Conservation (phyloP, 2,797 vertebrate genomes). For the Rhynchonycteris naso region DNA sequence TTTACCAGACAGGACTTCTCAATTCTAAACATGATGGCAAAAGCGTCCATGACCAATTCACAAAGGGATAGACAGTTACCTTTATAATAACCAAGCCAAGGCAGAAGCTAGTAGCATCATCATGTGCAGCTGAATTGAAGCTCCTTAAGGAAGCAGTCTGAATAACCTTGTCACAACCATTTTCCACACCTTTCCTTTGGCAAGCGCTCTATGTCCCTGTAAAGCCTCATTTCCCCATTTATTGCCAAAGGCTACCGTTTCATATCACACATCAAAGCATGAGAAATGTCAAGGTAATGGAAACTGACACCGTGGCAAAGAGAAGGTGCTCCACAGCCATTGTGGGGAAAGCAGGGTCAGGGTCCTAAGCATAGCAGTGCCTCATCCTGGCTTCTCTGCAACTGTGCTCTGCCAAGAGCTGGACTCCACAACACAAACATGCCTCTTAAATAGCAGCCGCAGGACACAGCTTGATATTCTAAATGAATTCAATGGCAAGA, state of each 20-base stretch:
- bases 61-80: not conserved
- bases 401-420: not conserved
- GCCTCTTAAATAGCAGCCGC: not conserved
- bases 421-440: not conserved
- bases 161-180: constrained; percentile 77
- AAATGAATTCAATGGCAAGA: not conserved
- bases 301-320: constrained; percentile 62
- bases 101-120: not conserved
- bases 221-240: constrained; percentile 75
- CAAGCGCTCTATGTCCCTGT: not conserved
- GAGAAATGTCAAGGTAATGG: constrained; percentile 78
- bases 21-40: not conserved
- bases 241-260: constrained; percentile 74
- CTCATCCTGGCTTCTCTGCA: accelerated
- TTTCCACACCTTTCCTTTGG: constrained; percentile 71
- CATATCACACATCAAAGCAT: constrained; percentile 69
- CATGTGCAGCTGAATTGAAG: not conserved
- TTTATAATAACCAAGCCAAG: not conserved
- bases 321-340: constrained; percentile 28
- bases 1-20: not conserved
- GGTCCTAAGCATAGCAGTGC: not conserved
- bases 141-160: constrained; percentile 63
- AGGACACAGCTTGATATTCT: not conserved
- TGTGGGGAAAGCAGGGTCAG: not conserved
- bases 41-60: not conserved